Conservation (phyloP, 2,888 invertebrate species). For the Drosophila helvetica region DNA sequence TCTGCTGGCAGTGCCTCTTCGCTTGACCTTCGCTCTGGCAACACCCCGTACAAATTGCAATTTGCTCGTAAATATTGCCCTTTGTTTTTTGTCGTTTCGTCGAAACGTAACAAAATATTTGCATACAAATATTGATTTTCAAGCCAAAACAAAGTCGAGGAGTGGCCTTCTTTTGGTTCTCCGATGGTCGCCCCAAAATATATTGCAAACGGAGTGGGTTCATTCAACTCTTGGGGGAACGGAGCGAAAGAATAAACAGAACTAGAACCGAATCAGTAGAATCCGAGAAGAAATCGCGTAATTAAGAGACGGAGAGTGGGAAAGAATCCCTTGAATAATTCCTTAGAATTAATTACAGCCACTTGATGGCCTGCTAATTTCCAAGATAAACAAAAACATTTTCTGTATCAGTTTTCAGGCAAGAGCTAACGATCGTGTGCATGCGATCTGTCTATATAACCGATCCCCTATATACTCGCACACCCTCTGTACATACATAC, state of each 20-base stretch:
- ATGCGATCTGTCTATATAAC: conserved; percentile 17
- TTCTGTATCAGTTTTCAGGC: conserved; percentile 7
- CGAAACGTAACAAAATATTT: conserved; percentile 49
- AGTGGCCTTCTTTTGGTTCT: neutral
- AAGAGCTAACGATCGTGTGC: conserved; percentile 9
- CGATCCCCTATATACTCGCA: conserved; percentile 4
- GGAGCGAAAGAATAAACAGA: conserved; percentile 2
- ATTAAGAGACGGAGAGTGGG: neutral
- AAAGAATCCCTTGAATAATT: neutral
- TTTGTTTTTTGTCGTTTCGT: conserved; percentile 7
- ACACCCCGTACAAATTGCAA: conserved; percentile 30
- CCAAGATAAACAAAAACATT: conserved; percentile 55
- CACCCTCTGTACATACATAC: conserved; percentile 4
- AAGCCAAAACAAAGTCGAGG: conserved; percentile 23
- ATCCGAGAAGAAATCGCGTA: neutral
- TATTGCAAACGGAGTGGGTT: conserved; percentile 46
- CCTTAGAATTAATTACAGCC: conserved; percentile 1
- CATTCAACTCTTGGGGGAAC: conserved; percentile 50
- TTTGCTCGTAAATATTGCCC: conserved; percentile 23
- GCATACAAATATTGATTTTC: conserved; percentile 62
- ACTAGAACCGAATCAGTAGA: conserved; percentile 2
- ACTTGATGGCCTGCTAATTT: conserved; percentile 57
- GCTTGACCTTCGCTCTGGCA: conserved; percentile 23
- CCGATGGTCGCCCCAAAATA: neutral
- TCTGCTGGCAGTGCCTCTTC: conserved; percentile 9